A percentile compares a stretch with the other conserved stretches of the same genome.
These are phyloP conservation scores for Phylloscopus trochiloides DNA, from an alignment of 2,113 vertebrate genomes.

Conservation along the genomic window DNA sequence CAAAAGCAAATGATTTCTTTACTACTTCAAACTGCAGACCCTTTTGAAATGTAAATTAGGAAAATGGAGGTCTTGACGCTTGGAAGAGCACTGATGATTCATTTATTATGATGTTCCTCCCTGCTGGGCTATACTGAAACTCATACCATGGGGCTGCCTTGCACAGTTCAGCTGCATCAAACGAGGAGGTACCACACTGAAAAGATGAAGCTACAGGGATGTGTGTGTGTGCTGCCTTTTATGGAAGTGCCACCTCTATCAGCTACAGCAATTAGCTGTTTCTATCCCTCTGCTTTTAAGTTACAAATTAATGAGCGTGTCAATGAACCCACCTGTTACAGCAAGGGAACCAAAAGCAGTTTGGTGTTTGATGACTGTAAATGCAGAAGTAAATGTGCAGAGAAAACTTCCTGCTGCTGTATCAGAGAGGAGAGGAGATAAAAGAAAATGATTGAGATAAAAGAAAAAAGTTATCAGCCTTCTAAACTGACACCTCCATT, in stretches of 20 bases:
- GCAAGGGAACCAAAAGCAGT: not conserved
- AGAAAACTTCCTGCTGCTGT: not conserved
- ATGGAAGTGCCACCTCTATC: not conserved
- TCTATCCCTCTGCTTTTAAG: conserved; percentile 1
- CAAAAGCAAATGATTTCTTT: conserved; percentile 69
- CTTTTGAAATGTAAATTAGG: conserved; percentile 73
- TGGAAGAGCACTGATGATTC: conserved; percentile 35
- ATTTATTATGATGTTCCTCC: conserved; percentile 34
- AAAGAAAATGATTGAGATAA: not conserved
- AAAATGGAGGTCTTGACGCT: conserved; percentile 28
- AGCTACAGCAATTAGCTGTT: conserved; percentile 6
- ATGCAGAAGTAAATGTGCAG: not conserved
- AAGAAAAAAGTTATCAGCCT: not conserved
- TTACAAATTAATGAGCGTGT: not conserved
- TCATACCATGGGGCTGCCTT: not conserved
- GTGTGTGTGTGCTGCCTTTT: not conserved
- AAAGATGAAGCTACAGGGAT: not conserved
- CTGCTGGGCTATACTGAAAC: not conserved
- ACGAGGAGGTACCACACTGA: not conserved
- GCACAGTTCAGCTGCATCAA: not conserved
- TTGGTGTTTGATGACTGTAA: not conserved
- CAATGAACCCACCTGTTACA: not conserved
- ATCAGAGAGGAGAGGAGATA: not conserved
- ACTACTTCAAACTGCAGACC: conserved; percentile 18
- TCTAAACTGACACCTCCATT: rapidly evolving